Evolutionary conservation across 2,888 invertebrate species (phyloP).

Genomic region (Hydroisotoma schaefferi): DNA sequence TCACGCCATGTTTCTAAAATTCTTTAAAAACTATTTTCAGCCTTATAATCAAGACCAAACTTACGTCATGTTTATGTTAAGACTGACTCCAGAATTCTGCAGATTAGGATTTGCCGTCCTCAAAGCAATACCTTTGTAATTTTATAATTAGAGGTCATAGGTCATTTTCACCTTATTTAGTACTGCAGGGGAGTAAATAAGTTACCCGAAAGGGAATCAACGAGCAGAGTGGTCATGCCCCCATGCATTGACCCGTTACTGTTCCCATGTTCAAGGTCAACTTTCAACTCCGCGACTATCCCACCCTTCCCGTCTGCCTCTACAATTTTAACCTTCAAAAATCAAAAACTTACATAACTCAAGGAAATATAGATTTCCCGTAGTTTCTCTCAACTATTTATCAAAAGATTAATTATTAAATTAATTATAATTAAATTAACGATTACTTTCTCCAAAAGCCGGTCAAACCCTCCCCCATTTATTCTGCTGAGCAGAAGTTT

Average conservation of each 20-base stretch:
- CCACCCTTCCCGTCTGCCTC: conserved; percentile 64
- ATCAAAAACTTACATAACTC: too few relatives aligned
- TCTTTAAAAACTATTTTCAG: not conserved
- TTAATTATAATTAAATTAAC: too few relatives aligned
- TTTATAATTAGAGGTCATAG: not conserved
- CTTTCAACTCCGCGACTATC: conserved; percentile 56
- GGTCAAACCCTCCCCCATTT: conserved; percentile 54
- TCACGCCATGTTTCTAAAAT: too few relatives aligned
- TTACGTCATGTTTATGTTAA: conserved; percentile 77
- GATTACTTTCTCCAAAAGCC: conserved; percentile 56
- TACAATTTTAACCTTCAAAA: conserved; percentile 54
- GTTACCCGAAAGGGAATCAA: conserved; percentile 70
- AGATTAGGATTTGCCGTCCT: conserved; percentile 58
- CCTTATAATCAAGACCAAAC: conserved; percentile 48
- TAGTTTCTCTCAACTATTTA: too few relatives aligned
- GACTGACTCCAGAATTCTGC: conserved; percentile 69
- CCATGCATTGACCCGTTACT: conserved; percentile 63
- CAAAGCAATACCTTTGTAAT: conserved; percentile 2
- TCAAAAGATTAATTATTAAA: too few relatives aligned
- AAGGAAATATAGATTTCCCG: too few relatives aligned
- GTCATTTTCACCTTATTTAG: too few relatives aligned
- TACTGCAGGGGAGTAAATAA: conserved; percentile 59
- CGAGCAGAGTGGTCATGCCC: conserved; percentile 75
- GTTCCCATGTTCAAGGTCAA: conserved; percentile 54
- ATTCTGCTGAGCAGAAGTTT: conserved; percentile 51